Evolutionary conservation across 2,113 vertebrate genomes (phyloP).

Genomic region (Heteronetta atricapilla): DNA sequence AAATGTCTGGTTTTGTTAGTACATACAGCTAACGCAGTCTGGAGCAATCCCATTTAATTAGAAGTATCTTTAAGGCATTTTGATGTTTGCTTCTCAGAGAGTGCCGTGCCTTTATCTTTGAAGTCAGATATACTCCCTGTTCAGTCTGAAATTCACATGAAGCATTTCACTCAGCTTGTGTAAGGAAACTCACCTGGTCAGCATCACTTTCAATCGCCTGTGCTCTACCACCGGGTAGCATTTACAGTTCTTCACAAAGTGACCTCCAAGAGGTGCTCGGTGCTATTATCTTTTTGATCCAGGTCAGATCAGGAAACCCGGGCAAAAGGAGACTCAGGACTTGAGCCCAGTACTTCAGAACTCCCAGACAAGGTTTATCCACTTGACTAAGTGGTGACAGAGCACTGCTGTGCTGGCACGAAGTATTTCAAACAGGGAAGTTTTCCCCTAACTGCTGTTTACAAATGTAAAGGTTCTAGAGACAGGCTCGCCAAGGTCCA

Average conservation of each 20-base stretch:
- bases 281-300: not conserved
- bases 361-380: not conserved
- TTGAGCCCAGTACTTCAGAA: not conserved
- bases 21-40: not conserved
- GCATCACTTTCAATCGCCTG: not conserved
- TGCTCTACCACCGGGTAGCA: not conserved
- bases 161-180: not conserved
- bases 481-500: not conserved
- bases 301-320: not conserved
- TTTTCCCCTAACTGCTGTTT: not conserved
- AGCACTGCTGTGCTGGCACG: not conserved
- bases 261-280: rapidly evolving
- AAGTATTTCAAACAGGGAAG: not conserved
- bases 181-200: not conserved
- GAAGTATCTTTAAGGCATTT: not conserved
- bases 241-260: not conserved
- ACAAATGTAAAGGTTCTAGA: not conserved
- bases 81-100: not conserved
- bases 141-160: not conserved
- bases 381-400: not conserved
- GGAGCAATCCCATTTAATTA: not conserved
- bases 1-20: not conserved
- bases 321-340: not conserved
- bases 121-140: not conserved
- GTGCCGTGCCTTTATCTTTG: not conserved